phyloP scores from a whole-genome alignment of 2,113 vertebrate genomes.

The Heliornis fulica region DNA sequence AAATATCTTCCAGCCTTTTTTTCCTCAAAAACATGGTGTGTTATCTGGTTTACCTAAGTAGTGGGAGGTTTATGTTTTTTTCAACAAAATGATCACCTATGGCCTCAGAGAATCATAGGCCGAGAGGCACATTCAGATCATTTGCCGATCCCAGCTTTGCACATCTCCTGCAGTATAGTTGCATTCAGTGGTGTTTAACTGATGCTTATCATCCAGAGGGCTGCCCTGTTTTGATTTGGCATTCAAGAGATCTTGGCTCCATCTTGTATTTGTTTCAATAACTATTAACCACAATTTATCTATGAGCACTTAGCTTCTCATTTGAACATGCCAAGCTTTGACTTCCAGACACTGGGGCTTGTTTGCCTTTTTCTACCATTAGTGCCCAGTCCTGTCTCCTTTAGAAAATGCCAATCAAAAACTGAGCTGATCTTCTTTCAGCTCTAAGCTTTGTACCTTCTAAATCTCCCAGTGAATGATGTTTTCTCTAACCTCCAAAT shows the following conservation, averaged over 20 bases:
- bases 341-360: background rate
- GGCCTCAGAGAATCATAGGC: background rate
- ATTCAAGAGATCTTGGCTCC: background rate
- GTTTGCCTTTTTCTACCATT: background rate
- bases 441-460: background rate
- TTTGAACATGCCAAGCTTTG: background rate
- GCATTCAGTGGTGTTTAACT: background rate
- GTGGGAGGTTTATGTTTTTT: background rate
- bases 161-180: background rate
- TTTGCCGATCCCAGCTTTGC: background rate
- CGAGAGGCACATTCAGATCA: rapidly evolving
- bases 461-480: background rate
- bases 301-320: background rate
- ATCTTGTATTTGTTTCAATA: background rate
- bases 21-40: background rate
- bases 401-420: background rate
- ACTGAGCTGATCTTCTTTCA: background rate
- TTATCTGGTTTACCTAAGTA: background rate
- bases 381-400: background rate
- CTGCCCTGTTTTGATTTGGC: background rate
- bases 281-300: background rate
- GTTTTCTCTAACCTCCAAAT: background rate
- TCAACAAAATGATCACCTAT: background rate
- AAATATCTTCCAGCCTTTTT: background rate
- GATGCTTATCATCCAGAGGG: background rate